Base-by-base conservation (phyloP, 2,888 invertebrate species). In the Drosophila neonasuta region DNA sequence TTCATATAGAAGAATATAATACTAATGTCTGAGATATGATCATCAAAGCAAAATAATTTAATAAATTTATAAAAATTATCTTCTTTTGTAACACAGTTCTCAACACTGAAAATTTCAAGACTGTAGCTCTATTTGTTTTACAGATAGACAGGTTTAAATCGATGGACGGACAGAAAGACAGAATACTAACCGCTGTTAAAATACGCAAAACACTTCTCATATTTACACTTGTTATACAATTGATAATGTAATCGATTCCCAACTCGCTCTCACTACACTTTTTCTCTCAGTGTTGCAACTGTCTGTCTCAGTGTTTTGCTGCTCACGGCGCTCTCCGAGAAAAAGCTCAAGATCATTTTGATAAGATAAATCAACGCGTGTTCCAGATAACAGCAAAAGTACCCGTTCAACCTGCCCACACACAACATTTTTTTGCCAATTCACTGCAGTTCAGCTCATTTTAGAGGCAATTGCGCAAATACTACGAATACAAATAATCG, bases 331-430 rank as follows among this genome's bases (percentile, higher is more conserved):
- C 56, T 61, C 48, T 32, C 13, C 0, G 8, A 10, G 8, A 60
- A 58, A 55, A 52, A 58, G 52, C 65, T 78, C 87, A 84, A 84
- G 87, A 84, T 84, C 82, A 71, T 36, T 80, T 84, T 80, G 83
- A 84, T 84, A 84, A 84, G 87, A 86, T 85, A 77, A 73, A 77
- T 68, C 46, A 64, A 56, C 57, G 51, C 64, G 49, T 71, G 68
- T 65, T 57, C 63, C 51, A 72, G 76, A 76, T 79, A 74, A 52
- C 45, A 20, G 10, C 34, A 39, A 39, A 54, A 30, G 11, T 13
- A 34, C 2, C 10, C 34, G 13, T 6, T n/a, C 13, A 51, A 62
- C n/a, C 42, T 46, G 54, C 44, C 7, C 15, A 45, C 54, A 46
- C 30, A 34, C 29, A 46, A 36, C 15, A 56, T 77, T 80, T 75